Base-by-base conservation (phyloP, 2,888 invertebrate genomes). In the Gasteruption jaculator region DNA sequence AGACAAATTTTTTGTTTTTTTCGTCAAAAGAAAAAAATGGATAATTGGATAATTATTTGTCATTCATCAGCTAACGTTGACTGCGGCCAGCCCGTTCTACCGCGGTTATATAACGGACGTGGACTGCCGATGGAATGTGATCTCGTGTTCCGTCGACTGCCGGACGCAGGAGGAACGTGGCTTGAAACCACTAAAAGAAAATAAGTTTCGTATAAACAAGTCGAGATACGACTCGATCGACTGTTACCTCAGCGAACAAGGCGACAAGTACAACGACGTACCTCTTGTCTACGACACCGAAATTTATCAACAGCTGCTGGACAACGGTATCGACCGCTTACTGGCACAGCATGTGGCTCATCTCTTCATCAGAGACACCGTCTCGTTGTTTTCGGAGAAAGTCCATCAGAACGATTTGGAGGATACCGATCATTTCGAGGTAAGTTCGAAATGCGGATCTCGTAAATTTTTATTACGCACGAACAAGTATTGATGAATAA, bases 341-440 rank as follows among this genome's bases (percentile, higher is more conserved):
- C 75, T 99, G 52, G 92, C 97, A 3, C 83, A 91, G 69, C 99
- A 99, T 71, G 82, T 99, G 46, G 95, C 99, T 10, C 99, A 99
- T 73, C 79, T 99, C 50, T 99, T 99, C 71, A 96, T 99, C 50
- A 80, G 99, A 40, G 99, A 99, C 73, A 87, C 95, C 0, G 87
- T 99, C 3, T 93, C 94, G 4, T 74, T 97, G 40, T 96, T 95
- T 75, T 86, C 87, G 14, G 99, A 99, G 73, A 93, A 93, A 68
- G 80, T 99, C 10, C 73, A 96, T 71, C 95, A 95, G 68, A 87
- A 96, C 67, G 96, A 97, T 69, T 74, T 79, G 25, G 85, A 88
- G 57, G 96, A 97, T 61, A 91, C 91, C 0, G 99, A 99, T 71
- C 99, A 99, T 72, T 99, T 99, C 75, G 99, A 99, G 80, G 92